phyloP scores from a whole-genome alignment of 2,113 vertebrate genomes.

The Galemys pyrenaicus region DNA sequence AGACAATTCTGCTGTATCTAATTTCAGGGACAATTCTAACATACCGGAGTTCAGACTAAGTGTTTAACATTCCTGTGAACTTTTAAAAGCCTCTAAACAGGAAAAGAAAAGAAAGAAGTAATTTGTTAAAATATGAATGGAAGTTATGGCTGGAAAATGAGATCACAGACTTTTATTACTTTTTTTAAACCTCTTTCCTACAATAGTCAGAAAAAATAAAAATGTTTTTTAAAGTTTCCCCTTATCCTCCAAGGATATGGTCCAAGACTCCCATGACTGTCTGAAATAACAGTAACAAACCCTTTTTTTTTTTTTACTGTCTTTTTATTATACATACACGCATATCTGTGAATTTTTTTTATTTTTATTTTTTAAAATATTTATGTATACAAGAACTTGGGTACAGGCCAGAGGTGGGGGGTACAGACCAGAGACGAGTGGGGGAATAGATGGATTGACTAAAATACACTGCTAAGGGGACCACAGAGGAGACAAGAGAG shows the following conservation, averaged over 20 bases:
- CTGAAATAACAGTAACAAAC: neutral
- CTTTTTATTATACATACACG: neutral
- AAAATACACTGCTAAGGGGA: too few relatives aligned
- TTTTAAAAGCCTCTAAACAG: neutral
- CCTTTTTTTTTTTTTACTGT: neutral
- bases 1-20: neutral
- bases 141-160: neutral
- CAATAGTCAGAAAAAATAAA: slow-evolving; percentile 20
- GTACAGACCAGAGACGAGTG: too few relatives aligned
- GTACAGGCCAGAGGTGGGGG: too few relatives aligned
- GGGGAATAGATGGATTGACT: too few relatives aligned
- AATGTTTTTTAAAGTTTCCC: neutral
- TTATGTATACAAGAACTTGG: too few relatives aligned
- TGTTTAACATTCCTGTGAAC: neutral
- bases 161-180: neutral
- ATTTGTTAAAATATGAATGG: neutral
- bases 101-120: neutral
- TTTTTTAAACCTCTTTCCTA: neutral
- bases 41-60: neutral
- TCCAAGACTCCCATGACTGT: too few relatives aligned
- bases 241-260: too few relatives aligned
- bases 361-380: too few relatives aligned
- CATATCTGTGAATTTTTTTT: too few relatives aligned
- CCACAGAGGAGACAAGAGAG: too few relatives aligned
- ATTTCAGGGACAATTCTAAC: neutral